A percentile compares a stretch with the other conserved stretches of the same genome.
Conservation (phyloP, 2,888 invertebrate genomes). For the Tetragonula carbonaria region DNA sequence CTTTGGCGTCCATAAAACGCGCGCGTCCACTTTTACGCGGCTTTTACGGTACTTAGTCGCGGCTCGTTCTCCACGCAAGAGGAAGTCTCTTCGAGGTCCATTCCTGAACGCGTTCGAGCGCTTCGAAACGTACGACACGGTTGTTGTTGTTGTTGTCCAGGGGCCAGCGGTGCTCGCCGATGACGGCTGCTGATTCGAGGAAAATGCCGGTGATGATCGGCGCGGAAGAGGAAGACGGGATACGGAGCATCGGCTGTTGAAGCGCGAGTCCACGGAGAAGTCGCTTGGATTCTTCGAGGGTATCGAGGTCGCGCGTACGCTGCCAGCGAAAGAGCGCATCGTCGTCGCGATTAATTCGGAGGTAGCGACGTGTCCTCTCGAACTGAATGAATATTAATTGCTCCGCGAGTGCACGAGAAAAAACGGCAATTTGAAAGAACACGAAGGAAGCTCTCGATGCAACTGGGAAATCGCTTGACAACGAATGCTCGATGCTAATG, state of each 20-base stretch:
- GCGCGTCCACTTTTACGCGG: conserved; percentile 67
- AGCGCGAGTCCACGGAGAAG: not conserved
- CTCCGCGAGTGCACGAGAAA: not conserved
- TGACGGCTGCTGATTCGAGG: not conserved
- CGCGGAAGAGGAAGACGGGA: conserved; percentile 39
- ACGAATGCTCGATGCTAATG: not conserved
- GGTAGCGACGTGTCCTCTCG: not conserved
- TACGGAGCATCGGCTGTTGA: conserved; percentile 18
- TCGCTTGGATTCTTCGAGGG: not conserved
- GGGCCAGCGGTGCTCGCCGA: not conserved
- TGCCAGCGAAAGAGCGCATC: not conserved
- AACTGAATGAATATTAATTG: not conserved
- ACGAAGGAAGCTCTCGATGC: not conserved
- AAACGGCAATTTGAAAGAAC: not conserved
- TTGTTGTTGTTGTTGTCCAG: not conserved
- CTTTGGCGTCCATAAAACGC: conserved; percentile 47
- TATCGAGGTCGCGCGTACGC: not conserved
- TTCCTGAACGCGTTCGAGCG: conserved; percentile 37
- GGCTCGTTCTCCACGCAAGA: conserved; percentile 62
- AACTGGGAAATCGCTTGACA: not conserved
- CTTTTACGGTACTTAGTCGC: conserved; percentile 71
- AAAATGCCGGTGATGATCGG: conserved; percentile 49
- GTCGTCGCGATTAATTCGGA: not conserved
- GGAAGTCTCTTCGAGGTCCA: conserved; percentile 28
- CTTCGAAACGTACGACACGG: conserved; percentile 4